Evolutionary conservation across 2,888 invertebrate genomes (phyloP), one percentile per base, ranked within the genome.

Genomic region (Cataglyphis rosenhaueri): DNA sequence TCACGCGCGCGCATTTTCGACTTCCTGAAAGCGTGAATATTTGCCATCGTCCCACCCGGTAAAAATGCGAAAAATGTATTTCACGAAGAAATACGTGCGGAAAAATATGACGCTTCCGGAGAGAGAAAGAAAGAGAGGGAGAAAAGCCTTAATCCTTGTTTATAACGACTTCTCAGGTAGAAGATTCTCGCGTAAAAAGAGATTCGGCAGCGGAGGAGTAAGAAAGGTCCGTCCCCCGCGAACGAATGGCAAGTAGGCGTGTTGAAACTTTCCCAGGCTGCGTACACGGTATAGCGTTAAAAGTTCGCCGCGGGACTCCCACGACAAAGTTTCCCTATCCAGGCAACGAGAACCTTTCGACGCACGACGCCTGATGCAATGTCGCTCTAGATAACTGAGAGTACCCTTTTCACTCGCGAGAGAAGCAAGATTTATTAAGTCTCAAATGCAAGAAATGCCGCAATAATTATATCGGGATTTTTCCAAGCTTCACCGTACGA

Each of bases 361-460:
- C 78, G 70, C 81, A 25, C 71, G 61, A 32, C 52, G 64, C 81
- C 74, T 84, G 84, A 85, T 87, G 85, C 78, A 84, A 86, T 91
- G 91, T 88, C 90, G 89, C 86, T 88, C 89, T 87, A 81, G 70
- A 55, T 70, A 84, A 86, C 83, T 75, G 44, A 15, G 57, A 81
- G 85, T 78, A 86, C 81, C 74, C 78, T 81, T 78, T 82, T 82
- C 82, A 79, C 84, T 86, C 86, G 41, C 66, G 74, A 35, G 35
- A 55, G 41, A 38, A 18, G 10, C 18, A 35, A 48, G 61, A 81
- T 65, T 82, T 75, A 82, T 84, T 59, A 82, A 82, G 82, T 82
- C 44, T 62, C 21, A 21, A 29, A 41, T 12, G 41, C 41, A 44
- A 38, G 10, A 41, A 5, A 38, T 32, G 4, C 29, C n/a, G 29